Evolutionary conservation across 1,140 invertebrate species (phyloP).

Genomic region (Arctopsyche grandis): DNA sequence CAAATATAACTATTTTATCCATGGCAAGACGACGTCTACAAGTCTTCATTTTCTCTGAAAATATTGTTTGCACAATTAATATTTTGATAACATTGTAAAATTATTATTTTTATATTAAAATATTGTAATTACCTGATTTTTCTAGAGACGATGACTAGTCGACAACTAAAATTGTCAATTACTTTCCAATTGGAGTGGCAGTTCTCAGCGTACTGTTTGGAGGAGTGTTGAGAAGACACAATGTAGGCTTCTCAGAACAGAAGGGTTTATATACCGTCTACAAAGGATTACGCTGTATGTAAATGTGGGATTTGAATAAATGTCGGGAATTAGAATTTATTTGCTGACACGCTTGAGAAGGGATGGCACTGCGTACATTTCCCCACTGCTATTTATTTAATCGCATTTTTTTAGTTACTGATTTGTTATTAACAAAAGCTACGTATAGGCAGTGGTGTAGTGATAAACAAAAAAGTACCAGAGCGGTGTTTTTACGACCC

Average conservation of each 20-base stretch:
- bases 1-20: slow-evolving; percentile 18
- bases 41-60: neutral
- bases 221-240: neutral
- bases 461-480: too few species aligned
- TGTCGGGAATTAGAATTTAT: slow-evolving; percentile 42
- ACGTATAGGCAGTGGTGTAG: too few species aligned
- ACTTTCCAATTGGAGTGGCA: too few species aligned
- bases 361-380: neutral
- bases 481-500: too few species aligned
- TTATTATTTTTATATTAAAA: too few species aligned
- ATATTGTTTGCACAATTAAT: too few species aligned
- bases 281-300: slow-evolving; percentile 33
- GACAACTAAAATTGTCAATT: too few species aligned
- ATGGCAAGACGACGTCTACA: neutral
- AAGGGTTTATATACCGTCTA: slow-evolving; percentile 32
- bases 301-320: slow-evolving; percentile 37
- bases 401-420: too few species aligned
- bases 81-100: too few species aligned
- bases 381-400: neutral
- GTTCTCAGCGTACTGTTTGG: neutral
- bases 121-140: neutral
- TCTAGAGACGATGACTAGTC: neutral
- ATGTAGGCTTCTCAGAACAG: neutral
- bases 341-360: slow-evolving; percentile 10
- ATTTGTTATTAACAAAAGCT: too few species aligned